Evolutionary conservation across 2,888 invertebrate genomes (phyloP), one percentile per base, ranked within the genome.

Genomic region (Tetropium fuscum): DNA sequence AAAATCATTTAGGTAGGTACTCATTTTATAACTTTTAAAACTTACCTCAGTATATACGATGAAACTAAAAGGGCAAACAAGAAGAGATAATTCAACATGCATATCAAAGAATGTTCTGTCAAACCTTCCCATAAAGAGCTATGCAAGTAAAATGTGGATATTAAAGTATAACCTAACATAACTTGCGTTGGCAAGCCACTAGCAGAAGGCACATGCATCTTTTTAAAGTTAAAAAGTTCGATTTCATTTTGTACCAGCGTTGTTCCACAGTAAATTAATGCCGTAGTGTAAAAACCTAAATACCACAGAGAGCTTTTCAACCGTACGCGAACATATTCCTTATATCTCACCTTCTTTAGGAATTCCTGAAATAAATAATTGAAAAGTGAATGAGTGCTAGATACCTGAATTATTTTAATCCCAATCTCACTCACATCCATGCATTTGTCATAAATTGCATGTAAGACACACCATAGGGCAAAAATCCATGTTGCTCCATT

Each of bases 401-500:
- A n/a, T n/a, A n/a, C n/a, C n/a, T n/a, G n/a, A n/a, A n/a, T n/a
- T n/a, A n/a, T n/a, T n/a, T n/a, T n/a, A n/a, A n/a, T n/a, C n/a
- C n/a, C n/a, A n/a, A n/a, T n/a, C n/a, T n/a, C n/a, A n/a, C 53
- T 53, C 74, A 80, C 81, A 55, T 80, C 73, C 10, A 79, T 61
- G 22, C 69, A 70, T 36, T 70, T 65, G 58, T 78, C 76, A 54
- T 80, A 80, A 34, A 73, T 55, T 20, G 69, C 63, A 56, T 79
- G 79, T 34, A 80, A 60, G 40, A 76, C 36, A 40, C 71, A 69
- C 77, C 79, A 80, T 32, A 77, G 62, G 11, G 76, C 59, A 62
- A 79, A 74, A 22, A 78, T 63, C 81, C 80, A 81, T 8, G 78
- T 77, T 40, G 74, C 72, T 34, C 73, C 78, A 71, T 80, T 81